Percentiles rank a stretch among this genome's conserved stretches.
Conservation (phyloP, 2,888 invertebrate species). For the Sisyra terminalis region DNA sequence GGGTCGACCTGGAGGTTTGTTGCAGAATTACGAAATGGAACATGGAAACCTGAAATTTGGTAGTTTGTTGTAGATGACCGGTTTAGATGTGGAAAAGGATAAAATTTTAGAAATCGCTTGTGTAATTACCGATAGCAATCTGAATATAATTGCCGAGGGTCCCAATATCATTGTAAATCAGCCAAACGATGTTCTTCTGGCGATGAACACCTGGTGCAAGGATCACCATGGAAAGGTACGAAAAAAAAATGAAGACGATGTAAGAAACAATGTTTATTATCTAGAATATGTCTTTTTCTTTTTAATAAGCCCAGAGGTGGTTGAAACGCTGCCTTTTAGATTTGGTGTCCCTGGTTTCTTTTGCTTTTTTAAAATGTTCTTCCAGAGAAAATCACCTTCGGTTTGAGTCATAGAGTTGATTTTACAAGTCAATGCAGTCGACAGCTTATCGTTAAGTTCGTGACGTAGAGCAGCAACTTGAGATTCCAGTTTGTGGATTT, state of each 20-base stretch:
- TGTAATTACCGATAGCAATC: conserved; percentile 65
- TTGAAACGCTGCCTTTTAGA: neutral
- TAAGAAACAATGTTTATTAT: neutral
- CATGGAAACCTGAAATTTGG: too few relatives aligned
- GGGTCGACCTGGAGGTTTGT: conserved; percentile 55
- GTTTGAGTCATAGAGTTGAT: too few relatives aligned
- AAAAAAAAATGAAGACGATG: neutral
- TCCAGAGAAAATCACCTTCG: too few relatives aligned
- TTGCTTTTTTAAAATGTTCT: too few relatives aligned
- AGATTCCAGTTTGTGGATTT: too few relatives aligned
- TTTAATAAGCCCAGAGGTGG: neutral
- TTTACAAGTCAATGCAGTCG: too few relatives aligned
- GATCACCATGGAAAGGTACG: conserved; percentile 63
- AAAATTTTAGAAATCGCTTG: conserved; percentile 82
- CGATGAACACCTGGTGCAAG: conserved; percentile 76
- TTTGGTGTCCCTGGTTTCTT: too few relatives aligned
- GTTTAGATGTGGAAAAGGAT: conserved; percentile 58
- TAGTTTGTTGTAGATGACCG: conserved; percentile 67
- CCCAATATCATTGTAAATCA: conserved; percentile 68
- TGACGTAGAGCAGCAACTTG: too few relatives aligned
- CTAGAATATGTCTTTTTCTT: neutral
- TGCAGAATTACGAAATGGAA: too few relatives aligned
- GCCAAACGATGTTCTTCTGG: conserved; percentile 46
- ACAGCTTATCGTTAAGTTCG: too few relatives aligned
- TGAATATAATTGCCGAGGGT: conserved; percentile 59